Conservation (phyloP, 2,797 vertebrate species). For the Lagocephalus sceleratus region DNA sequence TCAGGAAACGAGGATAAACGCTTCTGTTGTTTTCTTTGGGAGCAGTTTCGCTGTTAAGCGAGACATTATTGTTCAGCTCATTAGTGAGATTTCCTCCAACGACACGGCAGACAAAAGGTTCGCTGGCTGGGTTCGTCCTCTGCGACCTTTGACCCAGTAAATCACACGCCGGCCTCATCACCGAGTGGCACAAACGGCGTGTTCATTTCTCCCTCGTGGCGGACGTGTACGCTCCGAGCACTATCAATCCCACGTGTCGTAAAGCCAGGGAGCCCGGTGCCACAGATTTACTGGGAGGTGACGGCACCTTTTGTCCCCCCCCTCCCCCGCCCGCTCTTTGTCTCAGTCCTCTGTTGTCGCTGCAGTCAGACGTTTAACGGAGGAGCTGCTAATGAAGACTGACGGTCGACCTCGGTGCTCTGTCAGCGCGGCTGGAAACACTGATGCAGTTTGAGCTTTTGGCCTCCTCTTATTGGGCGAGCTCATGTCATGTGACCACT, state of each 20-base stretch:
- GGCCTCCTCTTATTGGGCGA: no score
- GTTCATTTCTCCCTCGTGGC: neutral
- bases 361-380: conserved; percentile 19
- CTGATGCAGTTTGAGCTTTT: no score
- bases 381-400: conserved; percentile 6
- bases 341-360: conserved; percentile 1
- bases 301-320: conserved; percentile 27
- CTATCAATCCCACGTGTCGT: conserved; percentile 20
- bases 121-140: neutral
- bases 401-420: no score
- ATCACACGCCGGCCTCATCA: neutral
- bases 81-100: conserved; percentile 24
- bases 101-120: conserved; percentile 23
- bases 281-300: conserved; percentile 9
- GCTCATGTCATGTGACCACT: no score
- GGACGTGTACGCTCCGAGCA: conserved; percentile 1
- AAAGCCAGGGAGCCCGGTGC: conserved; percentile 22
- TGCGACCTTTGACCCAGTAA: conserved; percentile 3
- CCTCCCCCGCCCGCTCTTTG: conserved; percentile 6
- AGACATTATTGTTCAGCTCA: conserved; percentile 30
- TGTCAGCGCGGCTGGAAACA: no score
- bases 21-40: no score
- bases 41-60: neutral
- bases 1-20: no score
- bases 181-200: neutral